Conservation (phyloP, 1,140 invertebrate genomes). For the Hyles vespertilio region DNA sequence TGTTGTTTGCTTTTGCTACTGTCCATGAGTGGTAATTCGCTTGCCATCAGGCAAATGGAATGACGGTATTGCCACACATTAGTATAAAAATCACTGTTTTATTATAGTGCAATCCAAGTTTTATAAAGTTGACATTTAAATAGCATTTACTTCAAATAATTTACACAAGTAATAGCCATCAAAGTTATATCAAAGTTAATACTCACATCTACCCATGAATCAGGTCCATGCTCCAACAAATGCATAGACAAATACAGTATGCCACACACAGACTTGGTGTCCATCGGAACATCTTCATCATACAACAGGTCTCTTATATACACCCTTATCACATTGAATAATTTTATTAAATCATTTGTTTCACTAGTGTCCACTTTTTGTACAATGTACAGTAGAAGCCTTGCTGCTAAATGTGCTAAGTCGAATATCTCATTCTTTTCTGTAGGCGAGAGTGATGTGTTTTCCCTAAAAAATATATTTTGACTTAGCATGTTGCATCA, state of each 20-base stretch:
- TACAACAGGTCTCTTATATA: slow-evolving; percentile 37
- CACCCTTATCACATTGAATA: slow-evolving; percentile 27
- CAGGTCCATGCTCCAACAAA: slow-evolving; percentile 31
- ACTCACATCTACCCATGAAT: slow-evolving; percentile 54
- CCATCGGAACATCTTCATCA: slow-evolving; percentile 57
- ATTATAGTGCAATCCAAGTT: too few species aligned
- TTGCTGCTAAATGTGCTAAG: slow-evolving; percentile 38
- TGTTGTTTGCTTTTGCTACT: too few species aligned
- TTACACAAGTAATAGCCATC: too few species aligned
- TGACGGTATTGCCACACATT: too few species aligned
- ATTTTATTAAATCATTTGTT: slow-evolving; percentile 16
- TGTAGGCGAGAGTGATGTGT: slow-evolving; percentile 39
- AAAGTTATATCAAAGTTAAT: too few species aligned
- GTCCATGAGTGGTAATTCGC: too few species aligned
- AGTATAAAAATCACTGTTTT: too few species aligned
- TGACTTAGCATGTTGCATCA: neutral
- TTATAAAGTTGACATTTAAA: too few species aligned
- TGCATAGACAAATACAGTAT: slow-evolving; percentile 46
- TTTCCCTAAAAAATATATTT: slow-evolving; percentile 36
- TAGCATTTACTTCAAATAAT: too few species aligned
- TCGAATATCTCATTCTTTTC: slow-evolving; percentile 57
- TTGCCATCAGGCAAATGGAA: too few species aligned
- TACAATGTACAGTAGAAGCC: slow-evolving; percentile 43
- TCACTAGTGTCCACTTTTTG: slow-evolving; percentile 37
- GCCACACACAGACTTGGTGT: slow-evolving; percentile 58